Percentiles rank a stretch among this genome's conserved stretches.
phyloP scores from a whole-genome alignment of 2,113 vertebrate genomes.

The Bubo bubo region DNA sequence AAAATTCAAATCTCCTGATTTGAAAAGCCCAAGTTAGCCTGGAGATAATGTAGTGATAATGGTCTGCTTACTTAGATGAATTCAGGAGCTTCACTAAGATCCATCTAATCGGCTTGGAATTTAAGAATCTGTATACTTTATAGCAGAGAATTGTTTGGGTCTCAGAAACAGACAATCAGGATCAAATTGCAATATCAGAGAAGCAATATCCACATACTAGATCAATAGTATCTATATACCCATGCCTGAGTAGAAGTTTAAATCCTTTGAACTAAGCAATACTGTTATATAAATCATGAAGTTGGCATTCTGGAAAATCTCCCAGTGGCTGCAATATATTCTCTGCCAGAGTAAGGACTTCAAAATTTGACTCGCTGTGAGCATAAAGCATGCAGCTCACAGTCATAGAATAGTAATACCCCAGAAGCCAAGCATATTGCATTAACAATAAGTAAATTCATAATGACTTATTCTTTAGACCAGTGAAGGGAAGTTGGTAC shows the following conservation, averaged over 20 bases:
- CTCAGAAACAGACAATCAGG: not conserved
- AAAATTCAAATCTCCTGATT: not conserved
- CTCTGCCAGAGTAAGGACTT: not conserved
- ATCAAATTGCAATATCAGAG: not conserved
- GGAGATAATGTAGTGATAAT: not conserved
- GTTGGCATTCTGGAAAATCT: not conserved
- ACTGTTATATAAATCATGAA: not conserved
- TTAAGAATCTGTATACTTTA: not conserved
- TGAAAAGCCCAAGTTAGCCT: not conserved
- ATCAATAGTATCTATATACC: not conserved
- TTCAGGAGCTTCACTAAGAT: not conserved
- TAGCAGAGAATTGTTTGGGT: not conserved
- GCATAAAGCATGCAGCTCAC: not conserved
- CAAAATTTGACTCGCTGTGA: conserved; percentile 6
- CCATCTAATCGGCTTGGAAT: not conserved
- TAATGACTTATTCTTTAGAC: conserved; percentile 22
- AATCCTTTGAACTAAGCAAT: not conserved
- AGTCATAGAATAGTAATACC: not conserved
- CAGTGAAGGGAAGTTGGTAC: too few relatives aligned
- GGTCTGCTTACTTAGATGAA: not conserved
- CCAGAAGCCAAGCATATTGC: conserved; percentile 7
- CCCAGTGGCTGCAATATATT: not conserved
- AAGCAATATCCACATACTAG: not conserved
- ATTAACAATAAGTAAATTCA: conserved; percentile 42
- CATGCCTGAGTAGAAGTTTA: not conserved